Base-by-base conservation (phyloP, 2,113 vertebrate genomes). In the Myiozetetes cayanensis region DNA sequence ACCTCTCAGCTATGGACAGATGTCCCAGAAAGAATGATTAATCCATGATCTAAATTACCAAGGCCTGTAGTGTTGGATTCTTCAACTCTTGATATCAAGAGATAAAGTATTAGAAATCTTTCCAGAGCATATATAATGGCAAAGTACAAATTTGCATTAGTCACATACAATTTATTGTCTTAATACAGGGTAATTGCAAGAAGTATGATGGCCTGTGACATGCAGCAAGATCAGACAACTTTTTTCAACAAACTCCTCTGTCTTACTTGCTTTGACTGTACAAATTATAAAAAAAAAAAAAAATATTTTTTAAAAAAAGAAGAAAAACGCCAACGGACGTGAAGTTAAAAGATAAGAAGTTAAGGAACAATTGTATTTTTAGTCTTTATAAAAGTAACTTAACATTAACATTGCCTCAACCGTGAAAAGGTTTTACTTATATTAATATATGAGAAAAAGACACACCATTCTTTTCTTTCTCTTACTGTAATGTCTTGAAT, bases 301-400 rank as follows among this genome's bases (percentile, higher is more conserved):
- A 44, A 1, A 2, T 23, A 31, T 41, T 43, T 43, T 43, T 13
- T 13, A 8, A 44, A 1, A 2, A 27, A 31, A 28, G 3, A 52
- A 1, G 1, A 24, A 31, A n/a, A 53, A 21, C 1, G 0, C 5
- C 4, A 62, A 9, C 1, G 6, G 5, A 21, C 19, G 41, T 55
- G 10, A 41, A 81, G 22, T 25, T n/a, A 39, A 65, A 89, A 77
- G 9, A 3, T 56, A 70, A 73, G 30, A 59, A 47, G 5, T 72
- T 59, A 9, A 59, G 9, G 19, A 82, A 44, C 22, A 78, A 52
- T 19, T 87, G 8, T 39, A n/a, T 81, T 63, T 82, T 78, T 35
- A 35, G 49, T 55, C 23, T 50, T 52, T 47, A n/a, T 9, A 71
- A n/a, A 76, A 80, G 41, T 33, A 90, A 90, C 13, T 31, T 83